Base-by-base conservation (phyloP, 2,797 vertebrate genomes). In the Coccyzus lansbergi region DNA sequence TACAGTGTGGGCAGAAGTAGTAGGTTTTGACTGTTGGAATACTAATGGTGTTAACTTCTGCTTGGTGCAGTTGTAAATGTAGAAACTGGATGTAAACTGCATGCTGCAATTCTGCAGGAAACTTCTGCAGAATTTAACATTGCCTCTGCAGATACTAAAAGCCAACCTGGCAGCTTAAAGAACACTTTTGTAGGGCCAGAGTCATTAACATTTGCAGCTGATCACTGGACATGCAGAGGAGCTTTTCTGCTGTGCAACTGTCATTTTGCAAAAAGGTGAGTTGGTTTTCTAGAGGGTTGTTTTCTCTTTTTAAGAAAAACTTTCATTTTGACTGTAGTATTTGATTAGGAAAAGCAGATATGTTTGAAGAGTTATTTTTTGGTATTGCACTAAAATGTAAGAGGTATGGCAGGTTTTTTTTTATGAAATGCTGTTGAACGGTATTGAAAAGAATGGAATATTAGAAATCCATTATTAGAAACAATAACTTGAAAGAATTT, bases 31-130 rank as follows among this genome's bases (percentile, higher is more conserved):
- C 21, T 86, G 8, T 26, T 83, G 13, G 36, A 72, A 44, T 2
- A 2, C 17, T 16, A 56, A 5, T 0, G 0, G 5, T 44, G 24
- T 22, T 88, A 24, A 15, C 0, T 60, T 5, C 28, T 68, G 15
- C 4, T 69, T 55, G 38, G 4, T 42, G 7, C 9, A 12, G 31
- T 36, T 60, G 14, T n/a, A 67, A 34, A 19, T 14, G 2, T 7
- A 20, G 34, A 40, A 86, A 28, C 9, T n/a, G 53, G 7, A 7
- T 42, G 11, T 12, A 10, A 87, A 34, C 4, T 13, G 2, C 36
- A 36, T 36, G 2, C 7, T 71, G 9, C 5, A 44, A 1, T 51
- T 75, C 42, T 64, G 42, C 42, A 44, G 16, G 13, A 44, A 14
- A 44, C 42, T 16, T 48, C 46, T 20, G 18, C 20, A 52, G 16